phyloP scores from a whole-genome alignment of 2,888 invertebrate genomes.

The Tineola bisselliella region DNA sequence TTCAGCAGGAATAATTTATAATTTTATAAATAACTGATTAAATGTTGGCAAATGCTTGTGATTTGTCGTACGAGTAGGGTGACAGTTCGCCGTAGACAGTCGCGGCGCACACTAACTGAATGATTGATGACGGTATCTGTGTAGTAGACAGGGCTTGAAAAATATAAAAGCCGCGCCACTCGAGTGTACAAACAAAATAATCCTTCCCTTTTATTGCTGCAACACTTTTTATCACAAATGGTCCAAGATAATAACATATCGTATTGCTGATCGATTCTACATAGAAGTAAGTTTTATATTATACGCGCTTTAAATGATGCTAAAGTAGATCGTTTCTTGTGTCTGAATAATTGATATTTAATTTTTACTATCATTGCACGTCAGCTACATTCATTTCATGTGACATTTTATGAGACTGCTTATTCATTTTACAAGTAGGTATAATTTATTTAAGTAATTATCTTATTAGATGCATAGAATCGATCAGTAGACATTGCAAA shows the following conservation, averaged over 20 bases:
- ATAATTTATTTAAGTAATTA: too few relatives aligned
- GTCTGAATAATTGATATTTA: background rate
- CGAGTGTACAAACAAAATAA: background rate
- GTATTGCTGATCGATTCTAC: constrained; percentile 4
- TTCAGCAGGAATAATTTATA: background rate
- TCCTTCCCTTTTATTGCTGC: background rate
- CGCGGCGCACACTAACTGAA: constrained; percentile 11
- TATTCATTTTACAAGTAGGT: too few relatives aligned
- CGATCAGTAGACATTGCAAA: too few relatives aligned
- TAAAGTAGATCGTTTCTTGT: background rate
- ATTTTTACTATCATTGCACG: background rate
- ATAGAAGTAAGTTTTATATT: background rate
- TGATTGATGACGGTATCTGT: constrained; percentile 9
- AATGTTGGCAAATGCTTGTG: background rate
- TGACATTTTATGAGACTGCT: background rate
- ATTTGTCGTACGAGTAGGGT: background rate
- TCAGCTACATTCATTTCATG: background rate
- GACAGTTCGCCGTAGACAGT: constrained; percentile 16
- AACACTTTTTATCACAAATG: background rate
- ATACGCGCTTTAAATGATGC: background rate
- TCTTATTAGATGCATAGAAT: too few relatives aligned
- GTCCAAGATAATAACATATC: constrained; percentile 9
- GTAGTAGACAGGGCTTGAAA: background rate
- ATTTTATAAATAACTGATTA: background rate
- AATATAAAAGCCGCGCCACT: background rate